Evolutionary conservation across 1,140 invertebrate species (phyloP).

Genomic region (Zaprionus tsacasi): DNA sequence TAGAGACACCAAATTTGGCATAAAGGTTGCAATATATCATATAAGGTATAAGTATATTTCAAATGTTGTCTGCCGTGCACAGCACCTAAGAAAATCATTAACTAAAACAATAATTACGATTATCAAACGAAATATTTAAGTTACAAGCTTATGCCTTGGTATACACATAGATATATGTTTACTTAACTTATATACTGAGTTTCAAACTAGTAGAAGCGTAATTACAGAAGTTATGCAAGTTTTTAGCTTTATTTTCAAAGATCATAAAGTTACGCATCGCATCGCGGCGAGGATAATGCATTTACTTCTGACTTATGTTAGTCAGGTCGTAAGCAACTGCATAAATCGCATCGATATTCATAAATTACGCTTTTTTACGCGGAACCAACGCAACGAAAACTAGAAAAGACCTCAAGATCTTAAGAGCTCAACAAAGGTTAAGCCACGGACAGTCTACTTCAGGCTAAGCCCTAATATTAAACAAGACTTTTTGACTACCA

Average conservation of each 20-base stretch:
- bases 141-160: no score
- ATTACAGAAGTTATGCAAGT: no score
- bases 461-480: constrained; percentile 68
- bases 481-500: constrained; percentile 78
- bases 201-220: no score
- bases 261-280: background rate
- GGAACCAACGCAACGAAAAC: constrained; percentile 6
- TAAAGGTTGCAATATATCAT: no score
- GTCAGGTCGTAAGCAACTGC: background rate
- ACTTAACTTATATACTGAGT: no score
- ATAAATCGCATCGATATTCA: background rate
- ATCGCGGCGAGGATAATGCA: background rate
- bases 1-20: no score
- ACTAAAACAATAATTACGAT: no score
- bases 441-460: constrained; percentile 32
- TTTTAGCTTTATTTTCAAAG: background rate
- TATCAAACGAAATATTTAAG: no score
- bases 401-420: constrained; percentile 6
- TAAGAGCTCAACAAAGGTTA: constrained; percentile 17
- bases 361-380: constrained; percentile 3
- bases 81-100: no score
- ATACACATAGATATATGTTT: no score
- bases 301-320: background rate
- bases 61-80: no score
- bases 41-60: no score